Base-by-base conservation (phyloP, 2,113 vertebrate species). In the Pseudopodoces humilis region DNA sequence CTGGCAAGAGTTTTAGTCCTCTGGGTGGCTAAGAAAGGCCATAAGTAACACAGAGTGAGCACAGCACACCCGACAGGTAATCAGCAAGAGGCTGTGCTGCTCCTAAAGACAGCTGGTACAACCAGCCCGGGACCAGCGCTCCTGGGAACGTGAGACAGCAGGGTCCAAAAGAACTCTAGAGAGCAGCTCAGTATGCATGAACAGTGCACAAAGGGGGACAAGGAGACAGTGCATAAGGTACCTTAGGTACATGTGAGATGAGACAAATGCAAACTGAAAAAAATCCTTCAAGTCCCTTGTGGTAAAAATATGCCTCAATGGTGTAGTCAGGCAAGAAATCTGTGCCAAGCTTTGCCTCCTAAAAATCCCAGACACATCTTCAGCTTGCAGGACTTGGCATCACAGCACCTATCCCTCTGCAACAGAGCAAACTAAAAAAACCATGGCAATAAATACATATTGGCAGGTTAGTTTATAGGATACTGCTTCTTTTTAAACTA, bases 31-130 rank as follows among this genome's bases (percentile, higher is more conserved):
- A 11, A 44, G 41, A 37, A 84, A 53, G 60, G 50, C 64, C 10
- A 1, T 28, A 2, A 30, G 68, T 31, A 28, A 11, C 6, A 13
- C 2, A 0, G 2, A 47, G n/a, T 53, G 55, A 65, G 31, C 46
- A 46, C 43, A 67, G 60, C 47, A n/a, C 24, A 46, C 16, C 19
- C 0, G 0, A 12, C 33, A 49, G 11, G n/a, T 30, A 25, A 49
- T 9, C 35, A 71, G 52, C 27, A 43, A 25, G 67, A 30, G 37
- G 18, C 50, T 69, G 41, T 31, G 39, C 11, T 31, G 15, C 2
- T 68, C 20, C 53, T 43, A 52, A 64, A 67, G 43, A 22, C n/a
- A 59, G 19, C 28, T 35, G 31, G 19, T 47, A n/a, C 64, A 89
- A 44, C 18, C 7, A 56, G 9, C 9, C 24, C 2, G 3, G 31